Percentiles rank a stretch among this genome's conserved stretches.
Evolutionary conservation across 2,113 vertebrate species (phyloP).

Genomic region (Uropsilus gracilis): DNA sequence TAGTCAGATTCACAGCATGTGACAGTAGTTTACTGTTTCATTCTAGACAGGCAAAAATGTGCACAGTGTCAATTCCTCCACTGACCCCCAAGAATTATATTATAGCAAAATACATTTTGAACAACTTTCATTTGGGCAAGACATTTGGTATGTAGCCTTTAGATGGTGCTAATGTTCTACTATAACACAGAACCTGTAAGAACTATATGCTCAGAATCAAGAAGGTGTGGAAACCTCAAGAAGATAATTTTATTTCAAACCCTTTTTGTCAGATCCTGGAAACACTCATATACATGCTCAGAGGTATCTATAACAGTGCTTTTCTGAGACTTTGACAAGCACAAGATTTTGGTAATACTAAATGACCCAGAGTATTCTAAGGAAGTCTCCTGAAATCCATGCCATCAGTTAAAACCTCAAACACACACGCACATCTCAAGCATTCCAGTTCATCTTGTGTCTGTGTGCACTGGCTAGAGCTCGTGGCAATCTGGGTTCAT

Average conservation of each 20-base stretch:
- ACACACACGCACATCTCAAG: background rate
- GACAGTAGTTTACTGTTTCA: background rate
- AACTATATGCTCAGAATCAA: background rate
- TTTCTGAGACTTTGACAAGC: background rate
- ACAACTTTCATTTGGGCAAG: background rate
- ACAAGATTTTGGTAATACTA: background rate
- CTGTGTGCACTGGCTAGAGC: background rate
- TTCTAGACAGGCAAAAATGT: background rate
- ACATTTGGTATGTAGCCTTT: conserved; percentile 75
- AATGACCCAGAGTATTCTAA: background rate
- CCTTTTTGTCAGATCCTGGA: background rate
- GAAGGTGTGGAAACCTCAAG: background rate
- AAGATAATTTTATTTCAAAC: background rate
- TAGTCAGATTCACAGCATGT: background rate
- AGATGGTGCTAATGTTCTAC: conserved; percentile 82
- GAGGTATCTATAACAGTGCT: conserved; percentile 3
- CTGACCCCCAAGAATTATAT: conserved; percentile 26
- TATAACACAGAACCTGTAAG: background rate
- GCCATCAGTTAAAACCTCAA: background rate
- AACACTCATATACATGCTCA: background rate
- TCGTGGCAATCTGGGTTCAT: background rate
- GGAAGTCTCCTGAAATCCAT: background rate
- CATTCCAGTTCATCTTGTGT: conserved; percentile 29
- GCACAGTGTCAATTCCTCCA: background rate
- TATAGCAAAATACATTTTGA: background rate